These are phyloP conservation scores for Carassius carassius DNA, from an alignment of 2,113 vertebrate species.

Conservation along the genomic window DNA sequence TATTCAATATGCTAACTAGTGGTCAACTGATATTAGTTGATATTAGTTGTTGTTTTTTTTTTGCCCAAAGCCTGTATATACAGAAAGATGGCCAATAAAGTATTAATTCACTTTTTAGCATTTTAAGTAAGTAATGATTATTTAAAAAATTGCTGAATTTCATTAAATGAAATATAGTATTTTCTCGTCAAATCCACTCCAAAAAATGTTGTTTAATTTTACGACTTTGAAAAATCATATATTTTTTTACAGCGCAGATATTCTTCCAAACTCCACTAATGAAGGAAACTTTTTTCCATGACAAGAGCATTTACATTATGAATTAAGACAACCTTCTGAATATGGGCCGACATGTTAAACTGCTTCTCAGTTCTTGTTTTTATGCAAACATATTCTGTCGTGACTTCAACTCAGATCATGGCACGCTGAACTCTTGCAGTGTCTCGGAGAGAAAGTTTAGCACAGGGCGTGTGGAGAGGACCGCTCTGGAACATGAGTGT, in stretches of 20 bases:
- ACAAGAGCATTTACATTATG: neutral
- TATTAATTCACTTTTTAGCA: no score
- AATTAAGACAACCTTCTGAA: neutral
- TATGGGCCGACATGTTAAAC: neutral
- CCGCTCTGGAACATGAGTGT: constrained; percentile 44
- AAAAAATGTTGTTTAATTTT: no score
- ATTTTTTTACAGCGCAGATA: neutral
- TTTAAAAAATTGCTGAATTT: no score
- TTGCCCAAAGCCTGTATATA: no score
- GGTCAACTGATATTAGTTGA: no score
- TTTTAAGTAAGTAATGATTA: no score
- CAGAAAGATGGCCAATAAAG: no score
- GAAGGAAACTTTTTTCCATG: neutral
- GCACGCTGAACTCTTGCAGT: constrained; percentile 27
- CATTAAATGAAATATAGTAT: no score
- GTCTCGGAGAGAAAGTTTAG: constrained; percentile 45
- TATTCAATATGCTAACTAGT: no score
- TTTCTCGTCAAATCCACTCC: no score
- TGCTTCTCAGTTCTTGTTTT: constrained; percentile 33
- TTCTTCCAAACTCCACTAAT: neutral
- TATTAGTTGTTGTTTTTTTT: no score
- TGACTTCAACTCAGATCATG: constrained; percentile 48
- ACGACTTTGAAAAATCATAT: no score
- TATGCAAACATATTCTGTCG: constrained; percentile 29
- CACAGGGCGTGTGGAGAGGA: constrained; percentile 27